A percentile compares a stretch with the other conserved stretches of the same genome.
phyloP scores from a whole-genome alignment of 2,888 invertebrate genomes.

The Cheilosia grossa region DNA sequence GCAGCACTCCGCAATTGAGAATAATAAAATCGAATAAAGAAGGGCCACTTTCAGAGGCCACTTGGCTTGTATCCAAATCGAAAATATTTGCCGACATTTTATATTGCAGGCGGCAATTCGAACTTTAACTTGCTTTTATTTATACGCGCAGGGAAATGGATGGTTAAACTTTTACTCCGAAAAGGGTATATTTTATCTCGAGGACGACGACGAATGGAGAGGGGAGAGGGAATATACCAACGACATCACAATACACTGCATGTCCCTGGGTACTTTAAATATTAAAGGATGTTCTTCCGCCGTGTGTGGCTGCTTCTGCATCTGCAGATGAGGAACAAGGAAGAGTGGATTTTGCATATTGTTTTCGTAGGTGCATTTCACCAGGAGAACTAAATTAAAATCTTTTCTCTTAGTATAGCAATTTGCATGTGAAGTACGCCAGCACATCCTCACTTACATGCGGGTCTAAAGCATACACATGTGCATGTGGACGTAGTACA shows the following conservation, averaged over 20 bases:
- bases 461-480: not conserved
- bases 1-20: not conserved
- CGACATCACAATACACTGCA: constrained; percentile 55
- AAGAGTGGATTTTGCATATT: constrained; percentile 63
- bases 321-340: constrained; percentile 3
- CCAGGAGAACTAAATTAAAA: constrained; percentile 69
- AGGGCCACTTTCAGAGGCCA: not conserved
- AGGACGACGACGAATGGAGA: constrained; percentile 39
- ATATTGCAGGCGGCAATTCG: constrained; percentile 26
- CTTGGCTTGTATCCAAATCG: constrained; percentile 36
- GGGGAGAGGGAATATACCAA: constrained; percentile 22
- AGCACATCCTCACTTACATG: not conserved
- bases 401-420: constrained; percentile 60
- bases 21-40: not conserved
- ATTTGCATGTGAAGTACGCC: constrained; percentile 63
- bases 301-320: not conserved
- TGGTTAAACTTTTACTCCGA: constrained; percentile 16
- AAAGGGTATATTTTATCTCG: constrained; percentile 10
- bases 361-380: constrained; percentile 53
- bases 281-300: constrained; percentile 51
- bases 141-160: not conserved
- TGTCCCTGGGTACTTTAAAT: constrained; percentile 63
- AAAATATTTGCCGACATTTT: constrained; percentile 47
- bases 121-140: constrained; percentile 31
- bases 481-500: not conserved